Evolutionary conservation across 2,113 vertebrate species (phyloP).

Genomic region (Labeo catla): DNA sequence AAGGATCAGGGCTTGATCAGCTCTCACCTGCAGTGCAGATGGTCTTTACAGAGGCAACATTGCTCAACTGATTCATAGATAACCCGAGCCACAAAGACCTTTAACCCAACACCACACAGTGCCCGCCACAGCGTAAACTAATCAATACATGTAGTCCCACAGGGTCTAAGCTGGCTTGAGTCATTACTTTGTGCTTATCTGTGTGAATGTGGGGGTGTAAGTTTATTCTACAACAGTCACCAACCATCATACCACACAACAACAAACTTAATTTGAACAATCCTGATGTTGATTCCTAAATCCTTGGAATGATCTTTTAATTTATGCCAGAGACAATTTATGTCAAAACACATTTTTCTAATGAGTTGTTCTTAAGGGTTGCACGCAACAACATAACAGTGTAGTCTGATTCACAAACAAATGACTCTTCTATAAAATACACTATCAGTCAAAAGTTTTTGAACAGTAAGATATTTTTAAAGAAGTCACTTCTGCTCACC

Average conservation of each 20-base stretch:
- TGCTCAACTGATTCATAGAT: conserved; percentile 64
- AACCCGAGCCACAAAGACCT: conserved; percentile 69
- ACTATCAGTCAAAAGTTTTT: too few relatives aligned
- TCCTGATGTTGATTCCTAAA: neutral
- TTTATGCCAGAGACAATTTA: neutral
- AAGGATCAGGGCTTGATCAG: conserved; percentile 14
- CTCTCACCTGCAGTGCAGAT: conserved; percentile 70
- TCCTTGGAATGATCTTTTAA: neutral
- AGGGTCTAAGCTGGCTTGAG: conserved; percentile 49
- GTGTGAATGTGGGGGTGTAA: conserved; percentile 29
- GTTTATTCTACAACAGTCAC: neutral
- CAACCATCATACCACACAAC: neutral
- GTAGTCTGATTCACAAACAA: neutral
- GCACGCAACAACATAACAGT: neutral
- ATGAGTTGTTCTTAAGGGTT: neutral
- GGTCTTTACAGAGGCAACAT: conserved; percentile 66
- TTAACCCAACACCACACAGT: conserved; percentile 69
- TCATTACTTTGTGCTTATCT: conserved; percentile 54
- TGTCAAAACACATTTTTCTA: too few relatives aligned
- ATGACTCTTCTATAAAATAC: neutral
- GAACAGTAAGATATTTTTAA: too few relatives aligned
- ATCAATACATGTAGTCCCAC: conserved; percentile 72
- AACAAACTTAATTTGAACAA: neutral
- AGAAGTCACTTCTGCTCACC: too few relatives aligned
- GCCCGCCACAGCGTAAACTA: conserved; percentile 69